Conservation (phyloP, 2,797 vertebrate genomes). For the Hozukius guyotensis region DNA sequence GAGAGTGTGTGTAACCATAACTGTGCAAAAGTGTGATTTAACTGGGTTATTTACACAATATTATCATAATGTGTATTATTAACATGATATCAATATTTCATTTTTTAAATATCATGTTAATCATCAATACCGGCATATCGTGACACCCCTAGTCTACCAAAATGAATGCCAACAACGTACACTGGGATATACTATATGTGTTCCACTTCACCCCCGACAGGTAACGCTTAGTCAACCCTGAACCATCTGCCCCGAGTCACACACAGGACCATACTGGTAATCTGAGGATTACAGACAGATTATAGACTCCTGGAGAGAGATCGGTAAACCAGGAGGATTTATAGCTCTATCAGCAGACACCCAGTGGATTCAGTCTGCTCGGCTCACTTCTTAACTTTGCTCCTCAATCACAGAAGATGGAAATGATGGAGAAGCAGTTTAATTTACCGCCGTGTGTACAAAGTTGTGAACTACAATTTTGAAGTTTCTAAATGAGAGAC, state of each 20-base stretch:
- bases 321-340: slow-evolving; percentile 41
- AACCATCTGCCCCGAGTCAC: slow-evolving; percentile 23
- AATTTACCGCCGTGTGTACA: neutral
- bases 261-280: slow-evolving; percentile 55
- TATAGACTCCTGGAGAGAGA: slow-evolving; percentile 60
- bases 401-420: neutral
- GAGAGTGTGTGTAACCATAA: too few relatives aligned
- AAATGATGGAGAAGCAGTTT: neutral
- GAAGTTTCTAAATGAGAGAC: neutral
- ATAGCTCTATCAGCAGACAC: slow-evolving; percentile 17
- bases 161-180: neutral
- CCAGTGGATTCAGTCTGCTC: neutral
- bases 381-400: neutral
- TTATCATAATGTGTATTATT: too few relatives aligned
- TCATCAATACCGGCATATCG: too few relatives aligned
- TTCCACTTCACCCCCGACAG: slow-evolving; percentile 8
- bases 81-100: too few relatives aligned
- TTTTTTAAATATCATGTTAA: too few relatives aligned
- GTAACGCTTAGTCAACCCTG: slow-evolving; percentile 8
- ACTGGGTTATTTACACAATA: too few relatives aligned
- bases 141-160: neutral
- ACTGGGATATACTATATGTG: neutral
- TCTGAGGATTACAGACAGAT: slow-evolving; percentile 77
- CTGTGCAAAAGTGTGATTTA: too few relatives aligned
- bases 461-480: neutral